Conservation (phyloP, 2,888 invertebrate genomes). For the Troides oblongomaculatus region DNA sequence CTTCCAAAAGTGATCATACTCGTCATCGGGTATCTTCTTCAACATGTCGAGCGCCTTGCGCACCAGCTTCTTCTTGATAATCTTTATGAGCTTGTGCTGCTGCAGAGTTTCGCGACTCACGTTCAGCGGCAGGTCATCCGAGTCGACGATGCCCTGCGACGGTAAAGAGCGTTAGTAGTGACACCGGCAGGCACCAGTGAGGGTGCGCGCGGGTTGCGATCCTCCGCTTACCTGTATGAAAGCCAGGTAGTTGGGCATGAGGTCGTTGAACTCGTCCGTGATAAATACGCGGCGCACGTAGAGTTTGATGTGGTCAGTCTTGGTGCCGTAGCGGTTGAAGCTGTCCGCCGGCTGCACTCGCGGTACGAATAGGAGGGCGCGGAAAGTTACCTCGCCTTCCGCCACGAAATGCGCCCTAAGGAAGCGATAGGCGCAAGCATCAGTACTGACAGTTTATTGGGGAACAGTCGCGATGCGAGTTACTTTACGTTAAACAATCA, state of each 20-base stretch:
- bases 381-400: constrained; percentile 99
- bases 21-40: constrained; percentile 94
- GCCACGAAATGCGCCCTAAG: constrained; percentile 94
- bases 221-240: constrained; percentile 85
- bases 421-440: background rate
- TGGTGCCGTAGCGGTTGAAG: constrained; percentile 97
- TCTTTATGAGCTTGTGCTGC: constrained; percentile 98
- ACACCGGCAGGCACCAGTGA: background rate
- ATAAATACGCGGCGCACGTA: constrained; percentile 99
- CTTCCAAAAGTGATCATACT: constrained; percentile 97
- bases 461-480: too few relatives aligned
- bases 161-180: background rate
- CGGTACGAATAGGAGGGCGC: constrained; percentile 96
- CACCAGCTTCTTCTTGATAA: constrained; percentile 99
- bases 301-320: constrained; percentile 96
- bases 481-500: background rate
- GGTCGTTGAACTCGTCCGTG: constrained; percentile 99
- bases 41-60: constrained; percentile 99
- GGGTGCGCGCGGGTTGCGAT: too few relatives aligned
- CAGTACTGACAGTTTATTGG: too few relatives aligned
- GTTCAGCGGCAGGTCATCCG: constrained; percentile 98
- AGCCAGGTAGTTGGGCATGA: constrained; percentile 98
- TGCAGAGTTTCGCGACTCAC: constrained; percentile 98
- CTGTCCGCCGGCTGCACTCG: constrained; percentile 93
- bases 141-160: constrained; percentile 94